These are phyloP conservation scores for Hippocampus kuda DNA, from an alignment of 2,797 vertebrate species.

Conservation along the genomic window DNA sequence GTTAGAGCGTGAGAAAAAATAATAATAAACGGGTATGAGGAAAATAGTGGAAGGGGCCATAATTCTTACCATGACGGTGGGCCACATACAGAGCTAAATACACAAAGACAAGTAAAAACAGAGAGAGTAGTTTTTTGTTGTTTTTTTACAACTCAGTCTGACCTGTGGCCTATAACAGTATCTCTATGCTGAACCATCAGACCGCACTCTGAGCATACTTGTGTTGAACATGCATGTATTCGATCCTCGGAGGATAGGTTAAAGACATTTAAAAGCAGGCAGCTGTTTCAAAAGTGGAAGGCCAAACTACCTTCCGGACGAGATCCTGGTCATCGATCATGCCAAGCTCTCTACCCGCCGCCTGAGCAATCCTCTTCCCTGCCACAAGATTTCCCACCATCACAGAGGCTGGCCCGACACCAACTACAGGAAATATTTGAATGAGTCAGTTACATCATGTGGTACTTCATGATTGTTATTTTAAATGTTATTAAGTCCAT, in stretches of 20 bases:
- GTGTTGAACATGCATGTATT: neutral
- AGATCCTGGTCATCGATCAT: constrained; percentile 95
- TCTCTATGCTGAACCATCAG: neutral
- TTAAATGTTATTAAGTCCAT: neutral
- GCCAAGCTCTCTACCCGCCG: constrained; percentile 88
- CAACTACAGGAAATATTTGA: constrained; percentile 57
- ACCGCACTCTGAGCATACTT: neutral
- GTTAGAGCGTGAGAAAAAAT: constrained; percentile 15
- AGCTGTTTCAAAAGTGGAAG: neutral
- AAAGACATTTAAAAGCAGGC: neutral
- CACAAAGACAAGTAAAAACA: constrained; percentile 49
- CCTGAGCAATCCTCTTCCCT: constrained; percentile 95
- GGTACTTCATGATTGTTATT: neutral
- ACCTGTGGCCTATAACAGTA: neutral
- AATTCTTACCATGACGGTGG: constrained; percentile 75
- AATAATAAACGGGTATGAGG: constrained; percentile 20
- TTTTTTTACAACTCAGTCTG: constrained; percentile 6
- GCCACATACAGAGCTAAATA: constrained; percentile 78
- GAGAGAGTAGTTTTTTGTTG: constrained; percentile 48
- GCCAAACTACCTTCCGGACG: constrained; percentile 79
- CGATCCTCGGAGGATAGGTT: neutral
- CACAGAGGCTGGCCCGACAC: constrained; percentile 94
- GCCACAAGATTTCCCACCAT: constrained; percentile 98
- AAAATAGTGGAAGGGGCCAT: constrained; percentile 20
- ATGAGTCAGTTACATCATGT: neutral